These are phyloP conservation scores for Indri indri DNA, from an alignment of 2,113 vertebrate species.

Conservation along the genomic window DNA sequence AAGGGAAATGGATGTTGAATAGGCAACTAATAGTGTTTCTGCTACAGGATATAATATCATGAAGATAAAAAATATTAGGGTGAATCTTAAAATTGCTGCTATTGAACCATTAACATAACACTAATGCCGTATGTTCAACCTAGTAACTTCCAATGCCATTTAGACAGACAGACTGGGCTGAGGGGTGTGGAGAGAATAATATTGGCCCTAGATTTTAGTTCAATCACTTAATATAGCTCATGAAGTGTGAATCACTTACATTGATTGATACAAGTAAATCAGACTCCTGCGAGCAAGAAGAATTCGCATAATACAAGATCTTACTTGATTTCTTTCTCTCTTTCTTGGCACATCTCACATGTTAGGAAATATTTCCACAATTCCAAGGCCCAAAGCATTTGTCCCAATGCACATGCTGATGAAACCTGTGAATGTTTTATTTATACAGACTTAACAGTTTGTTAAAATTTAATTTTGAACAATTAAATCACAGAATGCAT, in stretches of 20 bases:
- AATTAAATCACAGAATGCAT: constrained; percentile 60
- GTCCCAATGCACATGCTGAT: background rate
- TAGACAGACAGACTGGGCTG: constrained; percentile 45
- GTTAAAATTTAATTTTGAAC: constrained; percentile 60
- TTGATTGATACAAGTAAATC: constrained; percentile 61
- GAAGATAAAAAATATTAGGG: background rate
- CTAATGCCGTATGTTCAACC: constrained; percentile 4
- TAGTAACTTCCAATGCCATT: constrained; percentile 46
- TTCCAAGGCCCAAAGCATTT: constrained; percentile 18
- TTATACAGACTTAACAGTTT: constrained; percentile 47
- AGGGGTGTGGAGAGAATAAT: constrained; percentile 20
- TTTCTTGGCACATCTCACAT: constrained; percentile 52
- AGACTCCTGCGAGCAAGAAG: background rate
- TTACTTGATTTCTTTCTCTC: constrained; percentile 57
- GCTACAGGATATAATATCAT: background rate
- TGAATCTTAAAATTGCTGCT: constrained; percentile 31
- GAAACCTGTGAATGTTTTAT: constrained; percentile 26
- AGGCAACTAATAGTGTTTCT: background rate
- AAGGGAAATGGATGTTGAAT: background rate
- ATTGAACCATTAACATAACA: constrained; percentile 1
- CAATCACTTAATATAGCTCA: constrained; percentile 48
- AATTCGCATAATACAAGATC: constrained; percentile 38
- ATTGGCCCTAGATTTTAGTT: constrained; percentile 23
- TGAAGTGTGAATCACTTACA: constrained; percentile 59
- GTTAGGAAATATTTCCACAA: constrained; percentile 55